Evolutionary conservation across 2,888 invertebrate genomes (phyloP), one percentile per base, ranked within the genome.

Genomic region (Coenonympha arcania): DNA sequence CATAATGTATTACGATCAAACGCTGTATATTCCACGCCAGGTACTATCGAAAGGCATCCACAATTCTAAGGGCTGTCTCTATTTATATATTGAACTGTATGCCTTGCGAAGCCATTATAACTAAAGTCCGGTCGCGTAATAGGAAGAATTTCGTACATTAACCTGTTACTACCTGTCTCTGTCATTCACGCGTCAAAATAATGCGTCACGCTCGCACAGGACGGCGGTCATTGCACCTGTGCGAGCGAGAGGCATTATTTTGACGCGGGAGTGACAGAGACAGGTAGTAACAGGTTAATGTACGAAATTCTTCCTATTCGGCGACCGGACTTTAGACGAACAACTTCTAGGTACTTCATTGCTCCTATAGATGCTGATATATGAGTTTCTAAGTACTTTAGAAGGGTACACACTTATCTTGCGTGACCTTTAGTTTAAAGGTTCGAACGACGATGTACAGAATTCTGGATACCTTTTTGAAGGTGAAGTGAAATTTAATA

Each of bases 401-500:
- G 43, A 52, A 52, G 55, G 49, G 37, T 24, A 46, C 30, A 45
- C 43, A 40, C 42, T 56, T 52, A 48, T 18, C 34, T 46, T 41
- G 44, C 55, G 62, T 63, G 64, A 52, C 44, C 18, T 24, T 45
- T 58, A 61, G 16, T 24, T 45, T 58, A 61, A 68, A 69, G 65
- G 66, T 60, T 57, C 62, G 60, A 64, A 64, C 63, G 61, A 55
- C 51, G 50, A 47, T 54, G 53, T 52, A 9, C 13, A 22, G 72
- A 73, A 69, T 73, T 71, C 61, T 69, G 73, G 71, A 70, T 73
- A 65, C 75, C 73, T 74, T 73, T 66, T 61, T 59, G 51, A 62
- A 59, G 60, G 60, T 63, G 54, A 55, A 55, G 58, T 58, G 54
- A 62, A 59, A 57, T 59, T 56, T 53, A 59, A 65, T 60, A 61